A percentile compares a stretch with the other conserved stretches of the same genome.
Conservation (phyloP, 2,113 vertebrate genomes). For the Anoplopoma fimbria region DNA sequence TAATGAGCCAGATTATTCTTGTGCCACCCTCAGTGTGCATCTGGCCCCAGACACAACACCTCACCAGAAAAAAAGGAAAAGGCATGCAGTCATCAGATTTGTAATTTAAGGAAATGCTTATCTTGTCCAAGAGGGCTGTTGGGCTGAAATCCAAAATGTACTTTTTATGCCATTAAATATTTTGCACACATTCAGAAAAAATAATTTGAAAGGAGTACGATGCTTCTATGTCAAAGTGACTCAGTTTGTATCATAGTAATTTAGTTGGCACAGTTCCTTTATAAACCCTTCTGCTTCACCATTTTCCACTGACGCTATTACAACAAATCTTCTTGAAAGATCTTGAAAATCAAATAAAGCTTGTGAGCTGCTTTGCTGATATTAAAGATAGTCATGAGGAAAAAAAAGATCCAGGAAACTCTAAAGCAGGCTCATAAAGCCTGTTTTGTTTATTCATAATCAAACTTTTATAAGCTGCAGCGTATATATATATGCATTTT, state of each 20-base stretch:
- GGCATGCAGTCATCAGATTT: neutral
- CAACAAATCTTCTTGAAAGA: slow-evolving; percentile 16
- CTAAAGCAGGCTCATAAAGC: slow-evolving; percentile 26
- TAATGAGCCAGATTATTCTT: slow-evolving; percentile 60
- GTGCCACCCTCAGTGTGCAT: slow-evolving; percentile 27
- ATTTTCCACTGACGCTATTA: neutral
- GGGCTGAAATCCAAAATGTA: neutral
- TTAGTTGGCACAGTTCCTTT: neutral
- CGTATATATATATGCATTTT: slow-evolving; percentile 7
- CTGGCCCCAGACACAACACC: slow-evolving; percentile 15
- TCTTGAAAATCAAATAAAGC: slow-evolving; percentile 22
- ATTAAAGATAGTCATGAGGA: slow-evolving; percentile 14
- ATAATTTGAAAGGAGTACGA: neutral
- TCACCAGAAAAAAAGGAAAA: neutral
- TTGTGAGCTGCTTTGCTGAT: slow-evolving; percentile 6
- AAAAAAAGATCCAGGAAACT: slow-evolving; percentile 7
- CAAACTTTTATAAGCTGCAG: slow-evolving; percentile 41
- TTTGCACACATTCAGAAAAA: slow-evolving; percentile 10
- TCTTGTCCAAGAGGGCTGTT: slow-evolving; percentile 5
- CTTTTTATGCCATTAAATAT: slow-evolving; percentile 1
- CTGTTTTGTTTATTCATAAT: slow-evolving; percentile 48
- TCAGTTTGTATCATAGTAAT: neutral
- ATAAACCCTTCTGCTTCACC: neutral
- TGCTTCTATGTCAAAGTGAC: slow-evolving; percentile 5
- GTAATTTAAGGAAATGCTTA: neutral